Percentiles rank a stretch among this genome's conserved stretches.
Conservation (phyloP, 2,113 vertebrate species). For the Oncorhynchus kisutch region DNA sequence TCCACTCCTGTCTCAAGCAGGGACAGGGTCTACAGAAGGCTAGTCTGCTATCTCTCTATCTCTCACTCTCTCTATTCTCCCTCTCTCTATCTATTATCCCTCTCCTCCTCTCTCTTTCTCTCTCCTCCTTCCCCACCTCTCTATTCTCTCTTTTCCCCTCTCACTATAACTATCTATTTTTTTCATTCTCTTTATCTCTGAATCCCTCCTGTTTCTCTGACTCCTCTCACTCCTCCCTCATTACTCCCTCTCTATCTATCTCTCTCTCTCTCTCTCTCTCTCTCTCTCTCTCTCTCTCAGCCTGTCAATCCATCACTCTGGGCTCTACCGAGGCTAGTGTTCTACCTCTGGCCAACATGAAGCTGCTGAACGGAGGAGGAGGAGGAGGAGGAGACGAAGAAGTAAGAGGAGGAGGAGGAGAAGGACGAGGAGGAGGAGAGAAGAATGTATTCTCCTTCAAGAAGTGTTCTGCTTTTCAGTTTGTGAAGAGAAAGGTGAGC, state of each 20-base stretch:
- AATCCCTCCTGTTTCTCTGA: not conserved
- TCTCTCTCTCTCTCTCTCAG: constrained; percentile 22
- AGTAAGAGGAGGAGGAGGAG: constrained; percentile 38
- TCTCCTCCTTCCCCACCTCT: no score
- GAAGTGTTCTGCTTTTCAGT: constrained; percentile 98
- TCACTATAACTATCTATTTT: not conserved
- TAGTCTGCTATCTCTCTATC: no score
- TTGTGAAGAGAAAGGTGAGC: constrained; percentile 98
- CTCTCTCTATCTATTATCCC: not conserved
- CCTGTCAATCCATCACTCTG: constrained; percentile 67
- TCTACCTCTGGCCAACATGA: constrained; percentile 76
- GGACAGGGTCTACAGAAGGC: no score
- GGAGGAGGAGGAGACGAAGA: constrained; percentile 74
- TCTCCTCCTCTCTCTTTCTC: not conserved
- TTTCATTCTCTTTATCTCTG: constrained; percentile 11
- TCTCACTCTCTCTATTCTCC: not conserved
- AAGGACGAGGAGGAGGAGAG: constrained; percentile 71
- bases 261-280: constrained; percentile 14
- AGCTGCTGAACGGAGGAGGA: constrained; percentile 86
- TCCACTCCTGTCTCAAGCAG: no score
- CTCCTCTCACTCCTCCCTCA: not conserved
- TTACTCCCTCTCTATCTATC: constrained; percentile 17
- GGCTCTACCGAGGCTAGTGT: constrained; percentile 74
- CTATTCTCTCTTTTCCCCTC: constrained; percentile 4
- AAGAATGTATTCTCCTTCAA: constrained; percentile 97